A percentile compares a stretch with the other conserved stretches of the same genome.
phyloP scores from a whole-genome alignment of 2,888 invertebrate species.

The Ametastegia equiseti region DNA sequence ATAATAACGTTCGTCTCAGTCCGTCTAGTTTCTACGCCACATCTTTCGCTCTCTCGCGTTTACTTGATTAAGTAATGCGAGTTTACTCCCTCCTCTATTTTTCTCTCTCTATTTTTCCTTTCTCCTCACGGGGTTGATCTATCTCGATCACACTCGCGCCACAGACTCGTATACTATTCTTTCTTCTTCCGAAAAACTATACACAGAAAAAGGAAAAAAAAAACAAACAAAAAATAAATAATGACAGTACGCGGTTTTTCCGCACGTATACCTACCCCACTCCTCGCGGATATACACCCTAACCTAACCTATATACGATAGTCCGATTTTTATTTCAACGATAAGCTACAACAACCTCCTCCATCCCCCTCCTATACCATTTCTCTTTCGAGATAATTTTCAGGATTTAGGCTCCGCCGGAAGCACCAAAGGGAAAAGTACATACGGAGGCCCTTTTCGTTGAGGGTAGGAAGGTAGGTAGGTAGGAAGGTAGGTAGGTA shows the following conservation, averaged over 20 bases:
- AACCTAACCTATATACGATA: background rate
- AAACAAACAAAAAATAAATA: background rate
- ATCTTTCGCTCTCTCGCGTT: constrained; percentile 59
- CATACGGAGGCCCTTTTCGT: constrained; percentile 2
- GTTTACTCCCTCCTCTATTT: constrained; percentile 57
- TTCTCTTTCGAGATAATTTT: constrained; percentile 47
- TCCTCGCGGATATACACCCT: background rate
- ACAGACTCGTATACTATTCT: background rate
- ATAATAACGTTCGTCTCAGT: constrained; percentile 56
- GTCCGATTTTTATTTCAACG: constrained; percentile 2
- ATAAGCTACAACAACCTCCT: background rate
- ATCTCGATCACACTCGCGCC: constrained; percentile 52
- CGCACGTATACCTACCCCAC: no score
- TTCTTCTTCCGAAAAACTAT: background rate
- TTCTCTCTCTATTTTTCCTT: no score
- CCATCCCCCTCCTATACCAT: constrained; percentile 53
- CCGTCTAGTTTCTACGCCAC: constrained; percentile 45
- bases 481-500: constrained; percentile 20
- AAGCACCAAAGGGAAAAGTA: constrained; percentile 36
- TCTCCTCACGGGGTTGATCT: background rate
- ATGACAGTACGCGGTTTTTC: background rate
- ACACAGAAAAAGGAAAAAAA: background rate
- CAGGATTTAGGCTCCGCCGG: constrained; percentile 28
- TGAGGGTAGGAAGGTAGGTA: background rate
- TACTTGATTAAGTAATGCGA: constrained; percentile 70